These are phyloP conservation scores for Congeria kusceri DNA, from an alignment of 2,888 invertebrate species.

Conservation along the genomic window DNA sequence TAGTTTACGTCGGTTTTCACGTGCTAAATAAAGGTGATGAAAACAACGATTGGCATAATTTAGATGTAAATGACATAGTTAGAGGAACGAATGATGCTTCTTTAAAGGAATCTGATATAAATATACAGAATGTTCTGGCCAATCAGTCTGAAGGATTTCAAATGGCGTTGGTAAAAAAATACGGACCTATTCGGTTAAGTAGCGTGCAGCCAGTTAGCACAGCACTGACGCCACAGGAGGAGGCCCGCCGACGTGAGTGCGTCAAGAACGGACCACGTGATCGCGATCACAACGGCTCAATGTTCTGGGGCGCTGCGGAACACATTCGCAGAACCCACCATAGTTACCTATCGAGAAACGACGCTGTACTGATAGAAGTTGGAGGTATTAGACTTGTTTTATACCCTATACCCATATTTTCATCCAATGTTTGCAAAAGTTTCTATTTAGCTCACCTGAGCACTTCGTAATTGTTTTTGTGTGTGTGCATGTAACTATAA, in stretches of 20 bases:
- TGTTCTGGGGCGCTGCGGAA: slow-evolving; percentile 48
- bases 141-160: not conserved
- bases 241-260: slow-evolving; percentile 21
- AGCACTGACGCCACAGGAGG: slow-evolving; percentile 37
- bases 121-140: not conserved
- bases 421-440: too few relatives aligned
- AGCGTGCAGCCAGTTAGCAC: slow-evolving; percentile 6
- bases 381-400: slow-evolving; percentile 43
- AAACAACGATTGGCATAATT: too few relatives aligned
- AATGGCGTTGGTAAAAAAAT: not conserved
- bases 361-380: slow-evolving; percentile 59
- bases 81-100: too few relatives aligned
- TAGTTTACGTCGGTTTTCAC: too few relatives aligned
- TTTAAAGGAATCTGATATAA: too few relatives aligned
- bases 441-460: too few relatives aligned
- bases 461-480: too few relatives aligned
- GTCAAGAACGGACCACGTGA: slow-evolving; percentile 45
- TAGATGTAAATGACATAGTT: too few relatives aligned
- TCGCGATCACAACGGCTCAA: slow-evolving; percentile 9
- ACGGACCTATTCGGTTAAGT: slow-evolving; percentile 6
- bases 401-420: too few relatives aligned
- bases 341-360: slow-evolving; percentile 48
- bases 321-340: slow-evolving; percentile 61
- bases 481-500: too few relatives aligned
- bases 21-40: too few relatives aligned